Evolutionary conservation across 2,113 vertebrate species (phyloP).

Genomic region (Sinocyclocheilus anshuiensis): DNA sequence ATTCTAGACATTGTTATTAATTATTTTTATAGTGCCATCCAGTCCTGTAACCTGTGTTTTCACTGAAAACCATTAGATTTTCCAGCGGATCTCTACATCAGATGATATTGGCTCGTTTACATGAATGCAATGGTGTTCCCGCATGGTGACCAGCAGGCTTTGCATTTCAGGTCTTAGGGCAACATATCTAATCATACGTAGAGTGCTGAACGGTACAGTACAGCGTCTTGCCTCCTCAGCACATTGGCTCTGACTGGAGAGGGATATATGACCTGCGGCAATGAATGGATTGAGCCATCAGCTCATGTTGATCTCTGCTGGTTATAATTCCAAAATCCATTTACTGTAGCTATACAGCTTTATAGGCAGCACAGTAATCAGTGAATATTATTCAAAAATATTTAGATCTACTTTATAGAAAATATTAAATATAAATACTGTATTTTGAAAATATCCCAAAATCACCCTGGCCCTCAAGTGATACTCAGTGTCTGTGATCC

Average conservation of each 20-base stretch:
- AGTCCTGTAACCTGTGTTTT: background rate
- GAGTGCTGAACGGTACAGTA: background rate
- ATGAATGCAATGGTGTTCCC: background rate
- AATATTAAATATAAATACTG: background rate
- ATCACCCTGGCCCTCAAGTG: background rate
- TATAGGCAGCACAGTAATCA: background rate
- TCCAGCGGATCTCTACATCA: background rate
- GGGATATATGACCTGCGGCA: constrained; percentile 28
- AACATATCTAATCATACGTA: background rate
- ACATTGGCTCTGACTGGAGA: background rate
- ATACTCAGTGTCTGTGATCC: background rate
- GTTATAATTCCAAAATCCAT: background rate
- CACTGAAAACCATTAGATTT: no score
- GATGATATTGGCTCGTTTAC: background rate
- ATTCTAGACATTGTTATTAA: background rate
- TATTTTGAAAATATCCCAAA: background rate
- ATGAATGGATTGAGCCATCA: background rate
- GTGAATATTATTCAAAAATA: background rate
- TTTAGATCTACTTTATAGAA: background rate
- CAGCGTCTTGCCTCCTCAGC: constrained; percentile 34
- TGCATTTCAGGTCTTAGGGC: background rate
- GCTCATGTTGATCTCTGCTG: background rate
- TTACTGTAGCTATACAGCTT: background rate
- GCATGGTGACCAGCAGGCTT: background rate
- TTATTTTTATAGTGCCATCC: background rate